Base-by-base conservation (phyloP, 2,888 invertebrate species). In the Pelosia muscerda region DNA sequence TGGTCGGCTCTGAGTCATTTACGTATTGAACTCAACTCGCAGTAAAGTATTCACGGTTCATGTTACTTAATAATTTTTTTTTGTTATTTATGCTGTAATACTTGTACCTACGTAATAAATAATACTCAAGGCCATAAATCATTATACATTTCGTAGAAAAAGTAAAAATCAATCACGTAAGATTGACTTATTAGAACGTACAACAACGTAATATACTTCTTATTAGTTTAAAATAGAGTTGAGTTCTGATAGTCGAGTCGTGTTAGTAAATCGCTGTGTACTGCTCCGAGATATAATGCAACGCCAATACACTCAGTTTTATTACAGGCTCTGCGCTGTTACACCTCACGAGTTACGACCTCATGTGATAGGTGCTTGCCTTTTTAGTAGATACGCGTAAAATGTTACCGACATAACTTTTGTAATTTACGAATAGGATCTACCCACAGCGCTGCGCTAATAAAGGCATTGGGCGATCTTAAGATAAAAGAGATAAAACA, bases 231-330 rank as follows among this genome's bases (percentile, higher is more conserved):
- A 22, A 11, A 28, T 49, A 61, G 13, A 25, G 15, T 26, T 5
- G 11, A 26, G 10, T 54, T 15, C 6, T n/a, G 38, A 9, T 0
- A 11, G 13, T 19, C 15, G 11, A 15, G 49, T 38, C 0, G 15
- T 38, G 38, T 13, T 23, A 9, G 23, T 23, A 31, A 59, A 15
- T 63, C 26, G 22, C 15, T 4, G 28, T 53, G n/a, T 61, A 13
- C 56, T 64, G 56, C 57, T 65, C 28, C 22, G 58, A 71, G 69
- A 71, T 76, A 69, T 76, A 71, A 73, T 66, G 71, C 68, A 75
- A 69, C 69, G 72, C 68, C 69, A 68, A 76, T 72, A 74, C 65
- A 69, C 66, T 76, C 62, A 65, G 66, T 76, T 76, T 76, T 74
- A 76, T 72, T 58, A 65, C 49, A 60, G 57, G 34, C 69, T 26